Evolutionary conservation across 2,113 vertebrate species (phyloP).

Genomic region (Hyperopisus bebe): DNA sequence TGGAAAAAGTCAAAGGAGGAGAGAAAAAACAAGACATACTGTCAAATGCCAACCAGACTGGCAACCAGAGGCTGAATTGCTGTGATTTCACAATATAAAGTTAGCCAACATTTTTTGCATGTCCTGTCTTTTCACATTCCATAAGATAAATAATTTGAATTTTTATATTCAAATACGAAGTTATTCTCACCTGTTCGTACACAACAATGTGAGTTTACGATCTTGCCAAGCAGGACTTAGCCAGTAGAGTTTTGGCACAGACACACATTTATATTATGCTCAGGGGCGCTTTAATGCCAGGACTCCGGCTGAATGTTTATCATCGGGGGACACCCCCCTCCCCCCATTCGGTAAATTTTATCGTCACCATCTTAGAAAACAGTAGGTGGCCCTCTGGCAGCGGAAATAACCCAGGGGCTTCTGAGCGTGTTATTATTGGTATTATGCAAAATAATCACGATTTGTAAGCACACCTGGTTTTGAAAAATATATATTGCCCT

Average conservation of each 20-base stretch:
- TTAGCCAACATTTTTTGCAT: neutral
- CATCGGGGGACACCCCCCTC: neutral
- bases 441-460: neutral
- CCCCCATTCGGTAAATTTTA: neutral
- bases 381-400: neutral
- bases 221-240: neutral
- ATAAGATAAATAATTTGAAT: neutral
- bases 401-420: too few species aligned
- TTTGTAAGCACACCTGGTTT: neutral
- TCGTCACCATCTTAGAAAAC: neutral
- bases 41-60: neutral
- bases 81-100: neutral
- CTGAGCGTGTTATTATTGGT: neutral
- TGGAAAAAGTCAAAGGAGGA: neutral
- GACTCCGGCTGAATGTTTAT: neutral
- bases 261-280: neutral
- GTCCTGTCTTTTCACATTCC: neutral
- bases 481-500: neutral
- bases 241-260: neutral
- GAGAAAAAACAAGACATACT: neutral
- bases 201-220: neutral
- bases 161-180: neutral
- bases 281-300: neutral
- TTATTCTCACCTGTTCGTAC: neutral
- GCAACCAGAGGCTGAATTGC: neutral